Percentiles rank a stretch among this genome's conserved stretches.
phyloP scores from a whole-genome alignment of 2,888 invertebrate species.

The Drosophila quasianomalipes region DNA sequence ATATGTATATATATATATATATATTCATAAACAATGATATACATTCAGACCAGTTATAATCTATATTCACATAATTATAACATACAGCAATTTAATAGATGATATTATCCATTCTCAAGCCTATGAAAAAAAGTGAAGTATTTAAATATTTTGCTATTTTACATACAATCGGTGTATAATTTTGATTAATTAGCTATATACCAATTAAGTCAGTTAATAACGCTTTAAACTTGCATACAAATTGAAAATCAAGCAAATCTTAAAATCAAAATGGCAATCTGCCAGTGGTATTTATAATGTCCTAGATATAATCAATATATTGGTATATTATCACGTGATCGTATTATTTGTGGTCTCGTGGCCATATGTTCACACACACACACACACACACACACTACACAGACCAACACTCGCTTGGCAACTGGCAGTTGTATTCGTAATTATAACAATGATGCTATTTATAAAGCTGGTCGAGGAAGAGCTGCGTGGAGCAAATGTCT shows the following conservation, averaged over 20 bases:
- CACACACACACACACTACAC: background rate
- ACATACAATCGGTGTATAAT: background rate
- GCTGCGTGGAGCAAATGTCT: constrained; percentile 50
- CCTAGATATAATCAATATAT: constrained; percentile 8
- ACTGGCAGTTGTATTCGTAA: constrained; percentile 33
- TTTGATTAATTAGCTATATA: constrained; percentile 8
- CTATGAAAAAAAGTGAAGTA: background rate
- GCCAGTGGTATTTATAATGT: constrained; percentile 32
- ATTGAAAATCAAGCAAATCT: background rate
- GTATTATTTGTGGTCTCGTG: constrained; percentile 39
- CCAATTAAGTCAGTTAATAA: constrained; percentile 10
- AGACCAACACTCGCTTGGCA: constrained; percentile 10
- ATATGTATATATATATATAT: background rate
- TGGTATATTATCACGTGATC: constrained; percentile 41
- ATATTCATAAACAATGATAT: background rate
- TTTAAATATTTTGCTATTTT: background rate
- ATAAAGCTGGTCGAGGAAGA: constrained; percentile 23
- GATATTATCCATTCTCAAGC: background rate
- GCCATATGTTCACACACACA: constrained; percentile 67
- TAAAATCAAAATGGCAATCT: constrained; percentile 7
- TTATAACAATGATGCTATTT: constrained; percentile 54
- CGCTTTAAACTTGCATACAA: constrained; percentile 25
- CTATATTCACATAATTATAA: background rate
- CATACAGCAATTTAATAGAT: background rate
- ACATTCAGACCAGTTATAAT: background rate